Percentiles rank a stretch among this genome's conserved stretches.
phyloP scores from a whole-genome alignment of 2,113 vertebrate genomes.

The Aegotheles bennettii region DNA sequence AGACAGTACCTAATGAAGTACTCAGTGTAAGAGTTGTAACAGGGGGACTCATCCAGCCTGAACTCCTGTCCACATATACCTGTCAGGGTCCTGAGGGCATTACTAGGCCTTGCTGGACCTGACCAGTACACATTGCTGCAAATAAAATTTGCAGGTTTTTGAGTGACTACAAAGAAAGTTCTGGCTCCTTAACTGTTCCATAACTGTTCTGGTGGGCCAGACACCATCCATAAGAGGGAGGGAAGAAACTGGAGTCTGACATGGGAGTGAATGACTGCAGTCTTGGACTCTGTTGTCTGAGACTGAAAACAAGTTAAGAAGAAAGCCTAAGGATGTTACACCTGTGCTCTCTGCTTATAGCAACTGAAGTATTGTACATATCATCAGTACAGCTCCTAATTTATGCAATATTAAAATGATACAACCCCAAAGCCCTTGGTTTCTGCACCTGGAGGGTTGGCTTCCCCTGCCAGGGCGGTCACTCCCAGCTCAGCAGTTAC shows the following conservation, averaged over 20 bases:
- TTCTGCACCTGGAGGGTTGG: fast-evolving
- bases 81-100: background rate
- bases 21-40: background rate
- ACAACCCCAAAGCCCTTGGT: background rate
- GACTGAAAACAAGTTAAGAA: background rate
- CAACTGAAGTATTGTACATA: too few relatives aligned
- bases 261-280: background rate
- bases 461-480: fast-evolving
- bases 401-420: background rate
- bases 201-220: background rate
- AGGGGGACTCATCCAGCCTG: background rate
- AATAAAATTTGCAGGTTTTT: background rate
- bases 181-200: background rate
- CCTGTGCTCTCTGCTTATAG: background rate
- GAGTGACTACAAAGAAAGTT: background rate
- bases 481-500: background rate
- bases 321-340: background rate
- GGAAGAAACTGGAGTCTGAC: background rate
- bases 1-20: background rate
- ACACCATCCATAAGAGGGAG: background rate
- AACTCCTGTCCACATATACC: background rate
- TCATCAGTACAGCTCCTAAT: background rate
- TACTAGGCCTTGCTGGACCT: background rate
- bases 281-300: background rate
- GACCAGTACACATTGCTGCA: background rate